Evolutionary conservation across 2,797 vertebrate genomes (phyloP).

Genomic region (Micropoecilia bifurca): DNA sequence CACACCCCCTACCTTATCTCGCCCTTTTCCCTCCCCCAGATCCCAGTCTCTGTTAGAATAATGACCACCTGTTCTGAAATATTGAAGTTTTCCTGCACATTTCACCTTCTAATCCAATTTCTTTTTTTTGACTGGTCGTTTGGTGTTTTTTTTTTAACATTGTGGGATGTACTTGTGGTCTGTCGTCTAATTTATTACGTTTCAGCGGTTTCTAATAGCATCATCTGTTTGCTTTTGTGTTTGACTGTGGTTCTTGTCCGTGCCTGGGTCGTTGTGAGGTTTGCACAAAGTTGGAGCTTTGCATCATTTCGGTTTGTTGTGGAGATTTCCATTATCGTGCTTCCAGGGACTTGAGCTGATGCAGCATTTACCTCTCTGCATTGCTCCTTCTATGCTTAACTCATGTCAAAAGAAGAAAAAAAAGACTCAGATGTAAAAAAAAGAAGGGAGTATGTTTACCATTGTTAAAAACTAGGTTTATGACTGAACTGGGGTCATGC

Average conservation of each 20-base stretch:
- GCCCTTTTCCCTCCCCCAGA: conserved; percentile 9
- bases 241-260: conserved; percentile 44
- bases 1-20: neutral
- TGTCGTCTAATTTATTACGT: conserved; percentile 32
- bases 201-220: conserved; percentile 17
- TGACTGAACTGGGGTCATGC: neutral
- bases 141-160: conserved; percentile 31
- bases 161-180: conserved; percentile 41
- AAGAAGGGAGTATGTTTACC: neutral
- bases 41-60: conserved; percentile 34
- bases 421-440: neutral
- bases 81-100: conserved; percentile 40
- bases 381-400: neutral
- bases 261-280: conserved; percentile 57
- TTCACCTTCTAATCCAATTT: conserved; percentile 56
- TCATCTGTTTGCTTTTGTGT: conserved; percentile 43
- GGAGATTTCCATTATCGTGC: conserved; percentile 74
- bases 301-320: conserved; percentile 64
- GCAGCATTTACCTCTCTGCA: neutral
- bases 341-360: conserved; percentile 85
- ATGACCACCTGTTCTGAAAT: conserved; percentile 60
- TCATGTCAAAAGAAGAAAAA: neutral
- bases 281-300: conserved; percentile 58
- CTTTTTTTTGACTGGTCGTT: conserved; percentile 26
- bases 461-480: neutral